Evolutionary conservation across 2,797 vertebrate species (phyloP), one percentile per base, ranked within the genome.

Genomic region (Scolopax bukidnonensis): DNA sequence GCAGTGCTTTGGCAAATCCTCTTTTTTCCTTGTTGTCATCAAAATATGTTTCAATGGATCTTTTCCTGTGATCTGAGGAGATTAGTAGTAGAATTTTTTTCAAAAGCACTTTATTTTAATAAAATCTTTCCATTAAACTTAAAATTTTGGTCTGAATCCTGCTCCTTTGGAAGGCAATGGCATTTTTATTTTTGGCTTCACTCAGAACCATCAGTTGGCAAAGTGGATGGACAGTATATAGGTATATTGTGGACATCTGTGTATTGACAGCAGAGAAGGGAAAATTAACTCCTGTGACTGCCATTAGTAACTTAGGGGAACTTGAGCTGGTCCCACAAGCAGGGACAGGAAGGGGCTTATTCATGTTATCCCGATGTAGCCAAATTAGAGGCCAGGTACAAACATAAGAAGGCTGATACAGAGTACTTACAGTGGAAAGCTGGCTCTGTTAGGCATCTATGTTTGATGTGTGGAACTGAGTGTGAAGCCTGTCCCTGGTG

Each of bases 261-360:
- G 7, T 25, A 48, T 13, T 0, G 0, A 57, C 7, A 80, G 41
- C 40, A 94, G 32, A 60, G 25, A 53, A 81, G 11, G 38, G 3
- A 30, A 67, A 87, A 77, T 36, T 64, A 33, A 32, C 4, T 79
- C 30, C 33, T 65, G 11, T 47, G 32, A 20, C 21, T 50, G 30
- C 33, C 16, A 6, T 21, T 51, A 27, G 23, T 32, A 14, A 82
- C 19, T 40, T 2, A 5, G 10, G 19, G 25, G 40, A 89, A 54
- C 38, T 2, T 65, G 21, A 74, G 38, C 32, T 53, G 47, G 28
- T 63, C 63, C 30, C 51, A 70, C n/a, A 71, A 33, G 45, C 4
- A 27, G 17, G 33, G n/a, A 33, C 9, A 47, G 18, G 10, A 47
- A 70, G 7, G 2, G 6, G 2, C 16, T 91, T 53, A 36, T 40